These are phyloP conservation scores for Radopholus similis DNA, from an alignment of 1,140 invertebrate species.

Conservation along the genomic window DNA sequence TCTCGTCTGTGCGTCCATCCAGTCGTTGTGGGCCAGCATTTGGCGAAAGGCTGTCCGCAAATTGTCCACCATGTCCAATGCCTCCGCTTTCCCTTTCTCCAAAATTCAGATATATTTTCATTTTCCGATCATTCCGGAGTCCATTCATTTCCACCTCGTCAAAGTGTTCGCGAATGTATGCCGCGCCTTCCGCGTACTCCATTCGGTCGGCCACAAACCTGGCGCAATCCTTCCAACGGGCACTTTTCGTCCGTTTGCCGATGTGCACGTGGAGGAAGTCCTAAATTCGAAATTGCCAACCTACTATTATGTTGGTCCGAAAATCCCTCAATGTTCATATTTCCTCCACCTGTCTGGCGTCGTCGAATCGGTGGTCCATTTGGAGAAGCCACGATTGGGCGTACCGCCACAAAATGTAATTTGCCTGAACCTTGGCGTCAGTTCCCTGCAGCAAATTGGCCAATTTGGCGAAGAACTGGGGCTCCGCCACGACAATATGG, in stretches of 20 bases:
- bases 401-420: constrained; percentile 47
- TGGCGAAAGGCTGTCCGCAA: constrained; percentile 38
- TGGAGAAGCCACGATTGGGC: constrained; percentile 36
- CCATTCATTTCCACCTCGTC: too few species aligned
- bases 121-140: too few species aligned
- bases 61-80: constrained; percentile 53
- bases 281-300: too few species aligned
- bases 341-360: constrained; percentile 43
- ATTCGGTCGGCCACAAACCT: constrained; percentile 17
- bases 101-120: too few species aligned
- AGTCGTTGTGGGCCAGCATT: constrained; percentile 46
- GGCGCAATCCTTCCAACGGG: constrained; percentile 47
- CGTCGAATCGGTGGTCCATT: constrained; percentile 47
- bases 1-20: constrained; percentile 53
- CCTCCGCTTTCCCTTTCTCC: constrained; percentile 32
- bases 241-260: constrained; percentile 45
- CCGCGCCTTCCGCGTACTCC: constrained; percentile 38
- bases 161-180: constrained; percentile 48
- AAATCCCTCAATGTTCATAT: too few species aligned
- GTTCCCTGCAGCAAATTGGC: constrained; percentile 30
- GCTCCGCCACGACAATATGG: constrained; percentile 41
- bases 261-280: constrained; percentile 43
- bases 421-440: constrained; percentile 31
- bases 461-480: constrained; percentile 31
- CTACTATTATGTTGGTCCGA: too few species aligned